Evolutionary conservation across 2,888 invertebrate species (phyloP), one percentile per base, ranked within the genome.

Genomic region (Pomacea canaliculata): DNA sequence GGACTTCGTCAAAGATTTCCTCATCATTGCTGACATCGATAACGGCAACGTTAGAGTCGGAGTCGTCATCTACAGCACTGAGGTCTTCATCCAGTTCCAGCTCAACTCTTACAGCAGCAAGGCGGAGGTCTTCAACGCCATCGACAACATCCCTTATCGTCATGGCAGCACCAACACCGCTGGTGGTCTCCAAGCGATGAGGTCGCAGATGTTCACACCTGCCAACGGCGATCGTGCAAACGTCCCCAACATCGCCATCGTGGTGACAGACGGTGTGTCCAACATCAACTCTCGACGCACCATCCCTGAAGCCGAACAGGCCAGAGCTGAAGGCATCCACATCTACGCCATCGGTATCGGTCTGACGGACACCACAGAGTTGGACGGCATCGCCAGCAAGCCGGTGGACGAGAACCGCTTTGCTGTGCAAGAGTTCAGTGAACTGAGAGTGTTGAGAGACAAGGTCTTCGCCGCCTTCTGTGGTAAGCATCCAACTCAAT

Each of bases 181-280:
- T 48, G 81, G 79, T 51, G 86, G 81, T 37, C 76, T 87, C 10
- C 74, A 81, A 12, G 76, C 82, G 46, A 80, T 83, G 79, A 78
- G 84, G 51, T 71, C 72, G n/a, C 72, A 80, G 67, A 83, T 84
- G 78, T 85, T 79, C 70, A 76, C 73, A 59, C 70, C 16, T 68
- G 51, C 23, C 37, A 80, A 80, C 73, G 86, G 85, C 18, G 89
- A 89, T 80, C 79, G 89, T 19, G 80, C 82, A 13, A 83, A 80
- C 56, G 87, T 85, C 3, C 82, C 76, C 12, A 87, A 89, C 78
- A 76, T 88, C 48, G 83, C 81, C 62, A 80, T 89, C 27, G 77
- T 88, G 10, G 76, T 89, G 46, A 86, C 87, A 48, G 88, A 89
- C 73, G 89, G 88, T 73, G 82, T 88, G 8, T 89, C 88, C 13